These are phyloP conservation scores for Vanessa tameamea DNA, from an alignment of 1,140 invertebrate genomes.

Conservation along the genomic window DNA sequence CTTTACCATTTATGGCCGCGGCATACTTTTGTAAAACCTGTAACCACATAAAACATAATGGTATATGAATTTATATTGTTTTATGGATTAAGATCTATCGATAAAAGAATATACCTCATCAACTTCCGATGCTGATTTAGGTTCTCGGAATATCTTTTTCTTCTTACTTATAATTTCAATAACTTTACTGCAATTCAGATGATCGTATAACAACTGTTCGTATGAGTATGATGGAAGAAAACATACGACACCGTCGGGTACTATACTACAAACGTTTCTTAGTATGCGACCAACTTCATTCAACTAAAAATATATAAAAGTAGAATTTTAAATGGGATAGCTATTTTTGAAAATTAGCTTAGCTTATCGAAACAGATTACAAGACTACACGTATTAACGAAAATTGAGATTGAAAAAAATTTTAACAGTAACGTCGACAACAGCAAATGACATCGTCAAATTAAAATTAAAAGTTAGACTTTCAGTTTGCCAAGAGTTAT, in stretches of 20 bases:
- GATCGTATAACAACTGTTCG: slow-evolving; percentile 87
- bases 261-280: slow-evolving; percentile 87
- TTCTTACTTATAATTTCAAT: slow-evolving; percentile 86
- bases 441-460: no score
- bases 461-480: no score
- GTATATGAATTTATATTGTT: background rate
- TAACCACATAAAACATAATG: slow-evolving; percentile 70
- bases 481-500: no score
- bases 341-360: no score
- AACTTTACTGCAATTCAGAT: slow-evolving; percentile 85
- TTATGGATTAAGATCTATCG: background rate
- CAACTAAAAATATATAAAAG: slow-evolving; percentile 81
- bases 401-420: no score
- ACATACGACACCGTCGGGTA: slow-evolving; percentile 95
- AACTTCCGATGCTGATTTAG: slow-evolving; percentile 84
- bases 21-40: slow-evolving; percentile 88
- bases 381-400: no score
- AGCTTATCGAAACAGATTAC: no score
- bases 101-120: slow-evolving; percentile 84
- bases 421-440: no score
- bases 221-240: slow-evolving; percentile 98
- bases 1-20: slow-evolving; percentile 79
- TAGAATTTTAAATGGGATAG: background rate
- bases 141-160: slow-evolving; percentile 93
- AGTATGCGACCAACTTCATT: slow-evolving; percentile 90